Percentiles rank a stretch among this genome's conserved stretches.
phyloP scores from a whole-genome alignment of 2,113 vertebrate genomes.

The Gulo gulo region DNA sequence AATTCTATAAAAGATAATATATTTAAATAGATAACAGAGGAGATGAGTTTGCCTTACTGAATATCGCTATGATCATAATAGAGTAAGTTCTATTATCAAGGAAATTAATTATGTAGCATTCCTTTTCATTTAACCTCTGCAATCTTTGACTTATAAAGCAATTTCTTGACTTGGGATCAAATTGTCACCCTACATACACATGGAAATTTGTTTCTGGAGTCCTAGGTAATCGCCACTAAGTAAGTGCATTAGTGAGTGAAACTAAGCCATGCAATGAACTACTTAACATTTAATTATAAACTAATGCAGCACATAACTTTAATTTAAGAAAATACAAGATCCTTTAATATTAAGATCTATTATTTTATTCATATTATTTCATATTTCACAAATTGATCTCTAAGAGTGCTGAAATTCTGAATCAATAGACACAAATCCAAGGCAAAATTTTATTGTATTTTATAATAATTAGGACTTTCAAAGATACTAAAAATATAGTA shows the following conservation, averaged over 20 bases:
- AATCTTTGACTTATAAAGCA: constrained; percentile 14
- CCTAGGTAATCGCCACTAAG: constrained; percentile 1
- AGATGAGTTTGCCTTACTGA: neutral
- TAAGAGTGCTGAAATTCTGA: neutral
- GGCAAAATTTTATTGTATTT: neutral
- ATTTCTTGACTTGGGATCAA: constrained; percentile 27
- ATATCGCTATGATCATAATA: neutral
- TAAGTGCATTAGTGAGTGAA: constrained; percentile 8
- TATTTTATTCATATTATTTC: neutral
- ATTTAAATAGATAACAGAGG: neutral
- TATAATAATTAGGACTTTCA: neutral
- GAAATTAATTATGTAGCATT: neutral
- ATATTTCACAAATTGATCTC: neutral
- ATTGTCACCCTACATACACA: neutral
- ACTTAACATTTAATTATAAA: constrained; percentile 44
- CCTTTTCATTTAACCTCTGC: constrained; percentile 24
- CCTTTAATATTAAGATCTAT: neutral
- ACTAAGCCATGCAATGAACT: neutral
- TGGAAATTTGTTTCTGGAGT: constrained; percentile 34
- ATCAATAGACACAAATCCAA: neutral
- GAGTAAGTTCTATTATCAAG: neutral
- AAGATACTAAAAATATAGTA: neutral
- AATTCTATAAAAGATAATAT: neutral
- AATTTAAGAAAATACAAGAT: constrained; percentile 22
- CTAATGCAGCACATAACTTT: neutral